phyloP scores from a whole-genome alignment of 2,888 invertebrate genomes.

The Pseudanteris insignis region DNA sequence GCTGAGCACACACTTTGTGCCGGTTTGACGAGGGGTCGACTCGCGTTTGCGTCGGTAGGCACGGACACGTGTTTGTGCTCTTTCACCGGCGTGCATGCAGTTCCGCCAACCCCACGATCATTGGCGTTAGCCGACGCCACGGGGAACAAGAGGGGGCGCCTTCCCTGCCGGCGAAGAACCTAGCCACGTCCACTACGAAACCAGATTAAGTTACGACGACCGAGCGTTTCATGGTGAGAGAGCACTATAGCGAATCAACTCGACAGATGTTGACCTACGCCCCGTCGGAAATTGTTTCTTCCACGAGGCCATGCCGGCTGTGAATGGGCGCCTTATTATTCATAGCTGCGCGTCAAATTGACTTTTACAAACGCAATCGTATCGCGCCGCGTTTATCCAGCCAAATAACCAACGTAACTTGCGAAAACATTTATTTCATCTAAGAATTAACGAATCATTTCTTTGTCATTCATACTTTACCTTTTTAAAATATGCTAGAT shows the following conservation, averaged over 20 bases:
- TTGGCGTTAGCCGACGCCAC: conserved; percentile 31
- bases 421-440: too few relatives aligned
- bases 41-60: conserved; percentile 38
- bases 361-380: conserved; percentile 16
- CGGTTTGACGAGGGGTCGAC: conserved; percentile 32
- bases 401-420: too few relatives aligned
- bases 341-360: conserved; percentile 23
- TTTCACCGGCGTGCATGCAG: conserved; percentile 21
- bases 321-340: conserved; percentile 36
- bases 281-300: conserved; percentile 40
- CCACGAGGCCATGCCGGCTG: conserved; percentile 22
- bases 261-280: conserved; percentile 46
- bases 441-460: too few relatives aligned
- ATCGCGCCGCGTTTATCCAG: too few relatives aligned
- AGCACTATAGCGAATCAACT: conserved; percentile 39
- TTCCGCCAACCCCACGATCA: conserved; percentile 29
- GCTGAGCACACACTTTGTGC: too few relatives aligned
- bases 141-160: too few relatives aligned
- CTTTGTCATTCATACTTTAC: too few relatives aligned
- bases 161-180: conserved; percentile 32
- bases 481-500: too few relatives aligned
- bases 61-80: conserved; percentile 39
- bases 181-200: conserved; percentile 40
- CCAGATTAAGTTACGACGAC: conserved; percentile 45
- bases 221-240: conserved; percentile 40